Conservation (phyloP, 1,140 invertebrate genomes). For the Octopus bimaculoides region DNA sequence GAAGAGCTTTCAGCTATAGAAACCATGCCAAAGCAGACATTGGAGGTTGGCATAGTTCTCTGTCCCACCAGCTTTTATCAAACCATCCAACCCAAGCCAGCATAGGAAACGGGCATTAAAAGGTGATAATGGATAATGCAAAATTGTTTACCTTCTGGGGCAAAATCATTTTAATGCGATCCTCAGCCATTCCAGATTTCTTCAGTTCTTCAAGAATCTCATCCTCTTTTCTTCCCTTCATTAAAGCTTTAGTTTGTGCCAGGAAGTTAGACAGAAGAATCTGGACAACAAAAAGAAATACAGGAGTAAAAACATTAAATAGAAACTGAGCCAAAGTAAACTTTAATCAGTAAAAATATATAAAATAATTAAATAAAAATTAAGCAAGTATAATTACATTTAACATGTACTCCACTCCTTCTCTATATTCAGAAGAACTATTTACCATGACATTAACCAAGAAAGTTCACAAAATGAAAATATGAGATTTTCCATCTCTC, state of each 20-base stretch:
- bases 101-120: too few relatives aligned
- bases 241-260: constrained; percentile 86
- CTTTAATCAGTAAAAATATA: background rate
- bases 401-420: too few relatives aligned
- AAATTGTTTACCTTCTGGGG: constrained; percentile 75
- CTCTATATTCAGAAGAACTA: too few relatives aligned
- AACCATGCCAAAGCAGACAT: too few relatives aligned
- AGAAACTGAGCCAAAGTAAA: background rate
- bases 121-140: background rate
- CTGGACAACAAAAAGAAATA: constrained; percentile 56
- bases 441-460: too few relatives aligned
- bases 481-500: too few relatives aligned
- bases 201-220: constrained; percentile 51
- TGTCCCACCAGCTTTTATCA: too few relatives aligned
- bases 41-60: too few relatives aligned
- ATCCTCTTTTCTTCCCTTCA: constrained; percentile 58
- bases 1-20: too few relatives aligned
- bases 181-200: constrained; percentile 46
- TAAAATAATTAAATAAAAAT: background rate
- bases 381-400: background rate
- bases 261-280: constrained; percentile 96
- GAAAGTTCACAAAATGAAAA: too few relatives aligned
- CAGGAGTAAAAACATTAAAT: too few relatives aligned
- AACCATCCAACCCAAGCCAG: too few relatives aligned
- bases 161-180: constrained; percentile 71